Percentiles rank a stretch among this genome's conserved stretches.
Conservation (phyloP, 2,888 invertebrate genomes). For the Buathra laborator region DNA sequence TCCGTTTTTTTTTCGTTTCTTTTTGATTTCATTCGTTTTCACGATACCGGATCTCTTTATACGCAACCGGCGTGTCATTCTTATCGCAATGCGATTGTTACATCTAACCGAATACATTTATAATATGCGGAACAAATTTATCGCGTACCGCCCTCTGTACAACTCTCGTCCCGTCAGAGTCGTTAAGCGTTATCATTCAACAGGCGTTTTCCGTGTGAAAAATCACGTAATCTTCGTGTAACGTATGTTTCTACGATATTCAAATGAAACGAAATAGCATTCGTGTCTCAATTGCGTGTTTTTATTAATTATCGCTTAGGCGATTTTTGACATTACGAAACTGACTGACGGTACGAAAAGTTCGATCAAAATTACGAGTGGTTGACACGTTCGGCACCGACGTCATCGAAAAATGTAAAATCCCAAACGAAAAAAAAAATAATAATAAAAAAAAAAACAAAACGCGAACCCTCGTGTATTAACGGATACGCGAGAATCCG, state of each 20-base stretch:
- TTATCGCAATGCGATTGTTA: constrained; percentile 9
- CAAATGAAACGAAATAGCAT: background rate
- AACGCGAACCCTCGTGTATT: background rate
- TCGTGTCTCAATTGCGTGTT: background rate
- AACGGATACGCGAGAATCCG: no score
- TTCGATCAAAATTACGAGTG: background rate
- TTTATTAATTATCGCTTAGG: background rate
- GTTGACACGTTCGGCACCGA: background rate
- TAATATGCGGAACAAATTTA: background rate
- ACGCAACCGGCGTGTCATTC: background rate
- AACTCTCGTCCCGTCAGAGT: background rate
- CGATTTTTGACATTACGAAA: background rate
- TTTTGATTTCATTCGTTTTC: constrained; percentile 17
- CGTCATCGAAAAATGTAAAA: background rate
- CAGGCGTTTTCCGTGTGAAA: constrained; percentile 1
- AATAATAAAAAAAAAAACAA: background rate
- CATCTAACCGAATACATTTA: background rate
- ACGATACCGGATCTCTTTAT: background rate
- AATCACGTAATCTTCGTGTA: background rate
- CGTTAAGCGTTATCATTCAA: background rate
- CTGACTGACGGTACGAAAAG: background rate
- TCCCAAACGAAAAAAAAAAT: background rate
- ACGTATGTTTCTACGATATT: background rate
- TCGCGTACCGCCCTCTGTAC: background rate
- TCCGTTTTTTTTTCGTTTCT: background rate